These are phyloP conservation scores for Hypotaenidia okinawae DNA, from an alignment of 2,797 vertebrate species.

Conservation along the genomic window DNA sequence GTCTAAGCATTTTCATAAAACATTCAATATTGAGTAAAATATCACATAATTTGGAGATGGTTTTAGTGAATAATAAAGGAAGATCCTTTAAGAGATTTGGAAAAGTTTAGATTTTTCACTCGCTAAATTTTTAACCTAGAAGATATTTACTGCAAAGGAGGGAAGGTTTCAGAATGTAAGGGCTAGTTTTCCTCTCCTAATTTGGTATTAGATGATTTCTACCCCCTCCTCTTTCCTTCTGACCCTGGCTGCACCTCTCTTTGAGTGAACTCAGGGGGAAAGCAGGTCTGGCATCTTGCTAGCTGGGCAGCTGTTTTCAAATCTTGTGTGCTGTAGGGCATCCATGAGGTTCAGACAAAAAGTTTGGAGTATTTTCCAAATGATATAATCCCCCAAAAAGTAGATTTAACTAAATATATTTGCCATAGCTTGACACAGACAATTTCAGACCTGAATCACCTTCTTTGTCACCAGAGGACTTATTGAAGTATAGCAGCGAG, in stretches of 20 bases:
- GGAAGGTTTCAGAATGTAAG: background rate
- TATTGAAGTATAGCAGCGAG: background rate
- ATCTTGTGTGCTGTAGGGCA: background rate
- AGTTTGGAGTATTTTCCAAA: background rate
- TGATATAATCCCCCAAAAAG: background rate
- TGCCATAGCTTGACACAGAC: background rate
- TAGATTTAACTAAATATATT: background rate
- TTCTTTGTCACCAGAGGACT: background rate
- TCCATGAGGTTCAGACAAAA: background rate
- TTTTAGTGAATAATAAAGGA: background rate
- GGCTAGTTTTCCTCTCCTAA: background rate
- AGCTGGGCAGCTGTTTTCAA: background rate
- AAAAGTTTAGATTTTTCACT: background rate
- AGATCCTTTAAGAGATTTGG: background rate
- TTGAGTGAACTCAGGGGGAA: background rate
- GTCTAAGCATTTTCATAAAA: background rate
- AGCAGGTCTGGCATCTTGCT: background rate
- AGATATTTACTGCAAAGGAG: background rate
- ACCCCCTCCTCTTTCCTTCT: background rate
- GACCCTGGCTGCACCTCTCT: background rate
- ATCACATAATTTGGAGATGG: background rate
- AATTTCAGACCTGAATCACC: slow-evolving; percentile 23
- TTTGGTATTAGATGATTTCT: background rate
- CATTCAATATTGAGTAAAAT: background rate
- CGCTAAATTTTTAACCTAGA: background rate